Percentiles rank a stretch among this genome's conserved stretches.
phyloP scores from a whole-genome alignment of 2,888 invertebrate genomes.

The Craniophora ligustri region DNA sequence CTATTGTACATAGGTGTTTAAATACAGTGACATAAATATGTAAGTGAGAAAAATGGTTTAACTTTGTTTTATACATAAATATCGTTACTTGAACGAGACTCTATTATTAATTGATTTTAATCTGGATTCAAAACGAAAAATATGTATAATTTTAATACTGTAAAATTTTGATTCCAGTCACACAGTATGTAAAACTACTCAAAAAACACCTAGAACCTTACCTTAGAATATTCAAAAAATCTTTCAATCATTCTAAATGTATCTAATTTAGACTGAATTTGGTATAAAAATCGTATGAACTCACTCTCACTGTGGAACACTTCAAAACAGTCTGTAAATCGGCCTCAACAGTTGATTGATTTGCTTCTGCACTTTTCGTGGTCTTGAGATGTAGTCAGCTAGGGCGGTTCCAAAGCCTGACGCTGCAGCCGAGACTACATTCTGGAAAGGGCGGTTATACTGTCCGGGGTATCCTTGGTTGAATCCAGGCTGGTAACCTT shows the following conservation, averaged over 20 bases:
- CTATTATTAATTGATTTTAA: too few relatives aligned
- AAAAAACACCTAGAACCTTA: background rate
- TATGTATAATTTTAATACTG: too few relatives aligned
- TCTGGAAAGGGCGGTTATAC: conserved; percentile 71
- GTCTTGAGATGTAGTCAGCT: conserved; percentile 78
- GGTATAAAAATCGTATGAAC: background rate
- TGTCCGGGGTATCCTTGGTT: conserved; percentile 46
- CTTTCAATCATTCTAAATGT: background rate
- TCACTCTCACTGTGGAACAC: conserved; percentile 14
- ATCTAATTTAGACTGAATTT: background rate
- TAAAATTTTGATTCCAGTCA: too few relatives aligned
- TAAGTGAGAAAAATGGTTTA: too few relatives aligned
- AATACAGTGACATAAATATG: too few relatives aligned
- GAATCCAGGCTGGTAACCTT: conserved; percentile 32
- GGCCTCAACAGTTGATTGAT: conserved; percentile 78
- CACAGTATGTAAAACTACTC: too few relatives aligned
- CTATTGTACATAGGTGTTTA: too few relatives aligned
- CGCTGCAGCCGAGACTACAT: conserved; percentile 78
- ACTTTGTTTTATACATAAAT: too few relatives aligned
- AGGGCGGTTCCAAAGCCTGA: conserved; percentile 87
- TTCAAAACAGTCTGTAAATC: conserved; percentile 74
- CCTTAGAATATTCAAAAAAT: too few relatives aligned
- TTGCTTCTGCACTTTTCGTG: conserved; percentile 75
- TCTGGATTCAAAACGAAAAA: too few relatives aligned
- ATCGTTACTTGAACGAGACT: too few relatives aligned